Evolutionary conservation across 1,140 invertebrate species (phyloP).

Genomic region (Anthonomus grandis): DNA sequence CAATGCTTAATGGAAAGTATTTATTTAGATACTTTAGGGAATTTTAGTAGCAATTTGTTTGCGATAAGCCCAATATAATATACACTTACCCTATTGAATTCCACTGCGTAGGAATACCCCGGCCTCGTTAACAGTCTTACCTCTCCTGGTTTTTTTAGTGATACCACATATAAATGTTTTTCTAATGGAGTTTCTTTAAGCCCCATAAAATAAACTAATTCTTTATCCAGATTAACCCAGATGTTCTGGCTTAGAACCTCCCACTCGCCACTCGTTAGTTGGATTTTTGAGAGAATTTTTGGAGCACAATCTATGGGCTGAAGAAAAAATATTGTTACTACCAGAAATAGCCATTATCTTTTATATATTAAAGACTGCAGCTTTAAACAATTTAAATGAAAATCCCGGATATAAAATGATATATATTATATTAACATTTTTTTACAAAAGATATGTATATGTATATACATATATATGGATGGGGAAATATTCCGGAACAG

Average conservation of each 20-base stretch:
- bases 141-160: slow-evolving; percentile 62
- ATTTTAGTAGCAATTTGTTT: too few species aligned
- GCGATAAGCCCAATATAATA: too few species aligned
- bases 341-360: neutral
- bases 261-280: slow-evolving; percentile 79
- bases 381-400: too few species aligned
- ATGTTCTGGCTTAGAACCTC: slow-evolving; percentile 73
- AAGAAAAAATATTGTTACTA: slow-evolving; percentile 1
- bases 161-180: slow-evolving; percentile 79
- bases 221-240: slow-evolving; percentile 70
- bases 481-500: too few species aligned
- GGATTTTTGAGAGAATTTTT: slow-evolving; percentile 61
- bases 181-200: slow-evolving; percentile 77
- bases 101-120: slow-evolving; percentile 74
- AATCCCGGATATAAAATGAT: neutral
- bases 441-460: too few species aligned
- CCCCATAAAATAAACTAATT: slow-evolving; percentile 79
- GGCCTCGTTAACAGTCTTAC: slow-evolving; percentile 68
- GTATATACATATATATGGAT: too few species aligned
- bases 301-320: slow-evolving; percentile 54
- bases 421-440: neutral
- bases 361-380: too few species aligned
- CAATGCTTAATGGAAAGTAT: too few species aligned
- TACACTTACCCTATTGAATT: slow-evolving; percentile 68
- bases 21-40: too few species aligned